Percentiles rank a stretch among this genome's conserved stretches.
Evolutionary conservation across 64 coral and sea anemone species (phyloP).

Genomic region (Pocillopora verrucosa): DNA sequence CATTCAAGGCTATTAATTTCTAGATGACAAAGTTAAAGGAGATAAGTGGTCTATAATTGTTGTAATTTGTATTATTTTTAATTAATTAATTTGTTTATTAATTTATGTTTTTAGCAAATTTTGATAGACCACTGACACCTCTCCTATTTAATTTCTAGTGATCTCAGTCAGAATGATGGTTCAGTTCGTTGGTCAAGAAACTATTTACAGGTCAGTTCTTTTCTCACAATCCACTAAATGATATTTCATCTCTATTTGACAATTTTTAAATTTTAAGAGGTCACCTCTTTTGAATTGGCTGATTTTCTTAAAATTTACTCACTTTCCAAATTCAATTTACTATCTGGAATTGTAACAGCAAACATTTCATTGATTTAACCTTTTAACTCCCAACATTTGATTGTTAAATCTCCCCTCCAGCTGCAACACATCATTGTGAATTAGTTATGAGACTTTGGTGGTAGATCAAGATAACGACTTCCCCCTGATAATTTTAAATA

Average conservation of each 20-base stretch:
- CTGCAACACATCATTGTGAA: background rate
- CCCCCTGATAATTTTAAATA: background rate
- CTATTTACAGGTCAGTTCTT: conserved; percentile 71
- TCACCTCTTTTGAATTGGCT: too few species aligned
- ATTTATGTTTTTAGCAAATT: background rate
- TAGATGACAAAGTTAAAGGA: background rate
- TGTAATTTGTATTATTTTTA: too few species aligned
- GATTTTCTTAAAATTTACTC: too few species aligned
- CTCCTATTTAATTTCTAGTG: conserved; percentile 45
- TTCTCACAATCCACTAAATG: background rate
- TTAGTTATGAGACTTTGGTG: too few species aligned
- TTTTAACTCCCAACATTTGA: too few species aligned
- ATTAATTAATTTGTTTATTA: background rate
- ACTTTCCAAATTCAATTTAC: too few species aligned
- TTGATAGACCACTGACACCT: too few species aligned
- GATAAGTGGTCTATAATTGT: too few species aligned
- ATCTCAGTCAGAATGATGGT: conserved; percentile 85
- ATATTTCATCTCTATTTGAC: background rate
- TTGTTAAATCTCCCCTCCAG: background rate
- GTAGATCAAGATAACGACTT: too few species aligned
- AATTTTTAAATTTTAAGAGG: background rate
- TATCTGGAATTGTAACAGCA: too few species aligned
- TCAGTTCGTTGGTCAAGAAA: conserved; percentile 85
- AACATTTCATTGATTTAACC: too few species aligned
- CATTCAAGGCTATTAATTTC: background rate